A percentile compares a stretch with the other conserved stretches of the same genome.
These are phyloP conservation scores for Arothron firmamentum DNA, from an alignment of 2,113 vertebrate genomes.

Conservation along the genomic window DNA sequence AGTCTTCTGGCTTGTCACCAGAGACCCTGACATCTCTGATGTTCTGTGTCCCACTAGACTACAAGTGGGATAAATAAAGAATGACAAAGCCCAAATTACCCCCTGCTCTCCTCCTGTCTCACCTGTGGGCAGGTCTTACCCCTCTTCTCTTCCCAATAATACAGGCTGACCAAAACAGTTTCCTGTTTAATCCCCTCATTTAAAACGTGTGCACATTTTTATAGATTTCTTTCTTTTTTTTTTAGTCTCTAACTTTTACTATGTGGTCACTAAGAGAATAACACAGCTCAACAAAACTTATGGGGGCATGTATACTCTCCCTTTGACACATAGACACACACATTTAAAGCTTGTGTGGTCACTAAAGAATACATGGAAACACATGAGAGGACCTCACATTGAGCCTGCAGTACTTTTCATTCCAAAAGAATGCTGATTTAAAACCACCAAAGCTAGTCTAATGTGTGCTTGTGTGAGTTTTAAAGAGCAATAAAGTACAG, in stretches of 20 bases:
- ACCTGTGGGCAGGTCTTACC: constrained; percentile 44
- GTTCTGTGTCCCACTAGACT: constrained; percentile 48
- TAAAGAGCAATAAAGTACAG: constrained; percentile 53
- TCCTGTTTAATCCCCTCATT: constrained; percentile 16
- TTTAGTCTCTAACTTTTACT: constrained; percentile 30
- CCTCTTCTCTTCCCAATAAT: constrained; percentile 17
- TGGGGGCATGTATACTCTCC: constrained; percentile 3
- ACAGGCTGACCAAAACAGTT: constrained; percentile 4
- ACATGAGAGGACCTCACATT: constrained; percentile 66
- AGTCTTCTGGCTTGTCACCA: constrained; percentile 56
- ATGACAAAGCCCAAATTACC: constrained; percentile 42
- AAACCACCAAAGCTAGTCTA: constrained; percentile 49
- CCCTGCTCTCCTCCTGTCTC: background rate
- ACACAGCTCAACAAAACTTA: constrained; percentile 49
- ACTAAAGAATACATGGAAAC: constrained; percentile 41
- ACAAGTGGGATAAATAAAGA: constrained; percentile 66
- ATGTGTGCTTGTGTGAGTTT: constrained; percentile 62
- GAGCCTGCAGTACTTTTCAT: constrained; percentile 40
- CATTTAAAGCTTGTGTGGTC: constrained; percentile 48
- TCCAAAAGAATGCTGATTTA: constrained; percentile 50
- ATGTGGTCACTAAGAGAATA: constrained; percentile 43
- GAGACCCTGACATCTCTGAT: constrained; percentile 48
- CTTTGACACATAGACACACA: constrained; percentile 28
- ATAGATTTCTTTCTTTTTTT: background rate
- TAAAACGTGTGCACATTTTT: constrained; percentile 10